Evolutionary conservation across 2,888 invertebrate genomes (phyloP), one percentile per base, ranked within the genome.

Genomic region (Ophonus ardosiacus): DNA sequence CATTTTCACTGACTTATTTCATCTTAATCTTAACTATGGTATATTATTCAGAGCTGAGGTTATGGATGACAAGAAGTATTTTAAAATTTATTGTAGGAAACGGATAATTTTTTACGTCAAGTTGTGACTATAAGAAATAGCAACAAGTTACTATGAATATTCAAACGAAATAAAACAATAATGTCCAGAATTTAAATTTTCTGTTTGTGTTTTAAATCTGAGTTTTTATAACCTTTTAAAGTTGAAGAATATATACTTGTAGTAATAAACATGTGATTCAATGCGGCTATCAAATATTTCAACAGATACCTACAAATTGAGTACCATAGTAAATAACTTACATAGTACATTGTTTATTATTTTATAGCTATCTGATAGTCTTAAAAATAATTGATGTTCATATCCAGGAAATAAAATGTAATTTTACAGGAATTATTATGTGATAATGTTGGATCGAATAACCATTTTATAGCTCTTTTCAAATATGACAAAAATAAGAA

Each of bases 231-330:
- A 71, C 40, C 71, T 74, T 43, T 74, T 40, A 78, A 78, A 78
- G 56, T 78, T 15, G 31, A 31, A 24, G 56, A 78, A 57, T 78
- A 78, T 78, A 56, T 78, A 78, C 56, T 78, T n/a, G 10, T 57
- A 78, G 78, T 56, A 78, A 78, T 78, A 78, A 78, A 78, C 56
- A 7, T 24, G 57, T 78, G 78, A 78, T 78, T 78, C 78, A 78
- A 56, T n/a, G n/a, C 78, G 7, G 78, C 78, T 31, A 78, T 78
- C 57, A 78, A 78, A 78, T 78, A 78, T 78, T 78, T 78, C 78
- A 78, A 78, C 78, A 78, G 78, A 56, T 57, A 78, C 78, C 57
- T 57, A 78, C 78, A 78, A 78, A 78, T 57, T 57, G 78, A 78
- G 57, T 57, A 78, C 78, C 78, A 57, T 56, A 31, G 78, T 78